A percentile compares a stretch with the other conserved stretches of the same genome.
Evolutionary conservation across 2,113 vertebrate species (phyloP).

Genomic region (Laticauda laticaudata): DNA sequence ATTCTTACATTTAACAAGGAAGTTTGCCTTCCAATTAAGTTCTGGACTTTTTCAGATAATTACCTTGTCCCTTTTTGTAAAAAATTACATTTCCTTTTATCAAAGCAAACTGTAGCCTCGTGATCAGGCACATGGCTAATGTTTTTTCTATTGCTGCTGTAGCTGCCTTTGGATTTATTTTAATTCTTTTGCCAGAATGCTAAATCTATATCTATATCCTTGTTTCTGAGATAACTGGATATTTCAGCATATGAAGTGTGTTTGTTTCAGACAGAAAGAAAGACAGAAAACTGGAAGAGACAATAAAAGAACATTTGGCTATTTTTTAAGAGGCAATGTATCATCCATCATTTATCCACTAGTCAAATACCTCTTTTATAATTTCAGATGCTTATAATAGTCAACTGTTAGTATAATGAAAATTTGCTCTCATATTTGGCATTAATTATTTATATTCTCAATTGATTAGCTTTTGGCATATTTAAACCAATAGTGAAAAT

Average conservation of each 20-base stretch:
- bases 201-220: slow-evolving; percentile 26
- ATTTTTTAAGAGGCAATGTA: neutral
- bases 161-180: slow-evolving; percentile 1
- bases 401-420: accelerated
- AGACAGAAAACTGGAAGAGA: neutral
- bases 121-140: neutral
- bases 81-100: slow-evolving; percentile 44
- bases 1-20: slow-evolving; percentile 38
- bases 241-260: slow-evolving; percentile 39
- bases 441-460: neutral
- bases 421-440: accelerated
- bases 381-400: neutral
- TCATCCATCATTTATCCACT: neutral
- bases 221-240: slow-evolving; percentile 39
- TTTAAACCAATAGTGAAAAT: neutral
- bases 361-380: neutral
- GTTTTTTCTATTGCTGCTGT: neutral
- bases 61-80: slow-evolving; percentile 36
- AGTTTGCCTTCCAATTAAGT: slow-evolving; percentile 58
- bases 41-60: slow-evolving; percentile 43
- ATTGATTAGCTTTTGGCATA: neutral
- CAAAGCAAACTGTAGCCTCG: slow-evolving; percentile 12
- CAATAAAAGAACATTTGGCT: accelerated
- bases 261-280: slow-evolving; percentile 8
- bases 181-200: slow-evolving; percentile 20